Evolutionary conservation across 2,113 vertebrate genomes (phyloP), one percentile per base, ranked within the genome.

Genomic region (Eleginops maclovinus): DNA sequence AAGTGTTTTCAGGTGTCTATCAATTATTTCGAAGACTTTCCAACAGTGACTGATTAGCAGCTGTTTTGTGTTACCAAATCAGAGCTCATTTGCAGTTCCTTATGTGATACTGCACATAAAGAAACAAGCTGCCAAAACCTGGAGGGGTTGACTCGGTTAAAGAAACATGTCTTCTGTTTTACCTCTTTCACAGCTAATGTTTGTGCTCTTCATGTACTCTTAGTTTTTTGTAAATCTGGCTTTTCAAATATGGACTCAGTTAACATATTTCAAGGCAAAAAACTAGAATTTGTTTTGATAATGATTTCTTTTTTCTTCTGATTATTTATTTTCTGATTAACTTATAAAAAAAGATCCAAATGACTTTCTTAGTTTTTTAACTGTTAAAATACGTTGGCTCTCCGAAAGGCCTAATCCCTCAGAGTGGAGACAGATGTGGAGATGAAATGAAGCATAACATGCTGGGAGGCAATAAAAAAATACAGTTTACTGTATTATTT

Each of bases 351-450:
- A n/a, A n/a, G n/a, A n/a, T n/a, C n/a, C n/a, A n/a, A n/a, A n/a
- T n/a, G n/a, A n/a, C n/a, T n/a, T n/a, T n/a, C n/a, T n/a, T n/a
- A n/a, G n/a, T n/a, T n/a, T n/a, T n/a, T n/a, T 28, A 2, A 4
- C 2, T 31, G 55, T 19, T 8, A 1, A 36, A 36, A 36, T 9
- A 36, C 31, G 8, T 51, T 51, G 0, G 0, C 24, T 10, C 65
- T 71, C 46, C 59, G 71, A 21, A 76, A 70, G 3, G 22, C n/a
- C 22, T 75, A 46, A 54, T 79, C 31, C 26, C 12, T 62, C 26
- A 84, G 87, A 88, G 75, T 90, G 82, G 81, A 89, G 71, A 86
- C 89, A 90, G 88, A 90, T 92, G 87, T 80, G 60, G 77, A 64
- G 54, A 79, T 65, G 85, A 87, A 91, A 90, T 87, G 66, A 78